These are phyloP conservation scores for Pithys albifrons DNA, from an alignment of 2,113 vertebrate genomes.

Conservation along the genomic window DNA sequence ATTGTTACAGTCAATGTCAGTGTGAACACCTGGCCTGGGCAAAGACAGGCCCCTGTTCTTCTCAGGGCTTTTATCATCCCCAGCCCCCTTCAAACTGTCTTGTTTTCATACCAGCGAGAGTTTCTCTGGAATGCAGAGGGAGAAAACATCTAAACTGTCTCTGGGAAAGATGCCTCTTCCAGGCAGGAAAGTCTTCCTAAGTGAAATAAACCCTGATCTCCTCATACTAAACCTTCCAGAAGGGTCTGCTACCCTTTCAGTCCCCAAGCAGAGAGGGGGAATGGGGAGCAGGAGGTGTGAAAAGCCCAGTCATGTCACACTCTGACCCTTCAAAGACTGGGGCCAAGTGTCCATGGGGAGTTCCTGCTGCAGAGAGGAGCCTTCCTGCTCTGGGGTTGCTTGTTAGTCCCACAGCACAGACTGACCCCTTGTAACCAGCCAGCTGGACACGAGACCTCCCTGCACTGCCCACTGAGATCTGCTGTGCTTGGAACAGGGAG, in stretches of 20 bases:
- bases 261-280: neutral
- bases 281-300: neutral
- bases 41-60: neutral
- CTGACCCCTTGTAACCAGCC: neutral
- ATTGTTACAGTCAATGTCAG: neutral
- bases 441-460: accelerated
- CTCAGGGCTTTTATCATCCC: neutral
- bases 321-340: neutral
- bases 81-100: neutral
- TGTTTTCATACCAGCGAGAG: neutral
- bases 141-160: neutral
- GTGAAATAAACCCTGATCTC: neutral
- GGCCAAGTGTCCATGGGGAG: neutral
- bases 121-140: neutral
- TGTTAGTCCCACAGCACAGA: neutral
- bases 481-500: neutral
- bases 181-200: neutral
- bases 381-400: neutral
- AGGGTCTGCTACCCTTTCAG: neutral
- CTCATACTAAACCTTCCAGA: neutral
- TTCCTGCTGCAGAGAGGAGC: neutral
- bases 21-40: neutral
- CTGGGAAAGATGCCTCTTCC: neutral
- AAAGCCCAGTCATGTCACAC: neutral
- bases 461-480: accelerated